Conservation (phyloP, 2,113 vertebrate genomes). For the Camelus dromedarius region DNA sequence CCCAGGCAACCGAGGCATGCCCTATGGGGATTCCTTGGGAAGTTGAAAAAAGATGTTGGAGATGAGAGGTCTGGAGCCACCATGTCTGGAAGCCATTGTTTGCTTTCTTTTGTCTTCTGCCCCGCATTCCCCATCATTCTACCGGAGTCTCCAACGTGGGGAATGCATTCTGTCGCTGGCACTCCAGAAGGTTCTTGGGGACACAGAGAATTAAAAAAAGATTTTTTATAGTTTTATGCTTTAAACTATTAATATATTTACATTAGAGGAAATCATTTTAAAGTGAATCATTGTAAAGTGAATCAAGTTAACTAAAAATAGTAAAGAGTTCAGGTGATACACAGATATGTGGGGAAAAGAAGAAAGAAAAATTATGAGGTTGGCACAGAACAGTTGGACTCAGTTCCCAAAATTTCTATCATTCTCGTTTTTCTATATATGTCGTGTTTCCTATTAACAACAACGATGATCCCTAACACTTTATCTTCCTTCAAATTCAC, state of each 20-base stretch:
- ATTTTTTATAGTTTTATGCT: background rate
- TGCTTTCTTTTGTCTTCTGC: conserved; percentile 34
- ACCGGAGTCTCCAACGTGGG: background rate
- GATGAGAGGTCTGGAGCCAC: background rate
- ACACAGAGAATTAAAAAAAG: background rate
- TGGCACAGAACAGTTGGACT: background rate
- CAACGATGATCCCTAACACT: background rate
- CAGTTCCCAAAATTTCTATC: background rate
- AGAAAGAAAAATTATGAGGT: background rate
- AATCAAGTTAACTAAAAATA: background rate
- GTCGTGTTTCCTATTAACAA: background rate
- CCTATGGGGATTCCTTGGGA: background rate
- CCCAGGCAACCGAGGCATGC: conserved; percentile 14
- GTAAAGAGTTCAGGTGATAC: background rate
- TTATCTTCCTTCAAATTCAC: conserved; percentile 15
- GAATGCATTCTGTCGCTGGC: background rate
- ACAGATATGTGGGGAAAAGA: background rate
- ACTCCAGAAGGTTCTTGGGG: background rate
- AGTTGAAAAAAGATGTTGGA: background rate
- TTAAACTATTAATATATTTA: background rate
- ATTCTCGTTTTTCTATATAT: background rate
- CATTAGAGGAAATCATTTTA: background rate
- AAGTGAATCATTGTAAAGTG: background rate
- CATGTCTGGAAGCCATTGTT: background rate
- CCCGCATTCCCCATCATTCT: background rate